A percentile compares a stretch with the other conserved stretches of the same genome.
Evolutionary conservation across 1,140 invertebrate species (phyloP).

Genomic region (Euwallacea similis): DNA sequence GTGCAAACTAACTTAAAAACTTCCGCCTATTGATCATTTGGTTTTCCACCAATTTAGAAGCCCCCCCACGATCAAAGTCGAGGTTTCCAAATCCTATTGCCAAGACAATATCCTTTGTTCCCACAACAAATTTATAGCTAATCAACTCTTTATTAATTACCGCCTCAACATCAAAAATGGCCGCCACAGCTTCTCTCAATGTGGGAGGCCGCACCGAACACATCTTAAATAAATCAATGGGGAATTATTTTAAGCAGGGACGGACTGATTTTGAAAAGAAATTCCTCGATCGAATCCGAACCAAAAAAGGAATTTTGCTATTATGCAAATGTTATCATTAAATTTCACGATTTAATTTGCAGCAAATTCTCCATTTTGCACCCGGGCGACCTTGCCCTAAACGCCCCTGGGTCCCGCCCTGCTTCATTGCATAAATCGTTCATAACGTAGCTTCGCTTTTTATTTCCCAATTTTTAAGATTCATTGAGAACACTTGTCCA

Average conservation of each 20-base stretch:
- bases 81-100: not conserved
- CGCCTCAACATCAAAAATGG: slow-evolving; percentile 35
- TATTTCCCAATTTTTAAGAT: slow-evolving; percentile 26
- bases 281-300: no score
- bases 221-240: slow-evolving; percentile 37
- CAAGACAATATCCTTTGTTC: slow-evolving; percentile 19
- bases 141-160: slow-evolving; percentile 38
- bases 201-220: slow-evolving; percentile 35
- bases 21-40: no score
- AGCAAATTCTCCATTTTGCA: no score
- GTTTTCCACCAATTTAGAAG: no score
- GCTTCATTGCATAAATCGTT: not conserved
- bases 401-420: not conserved
- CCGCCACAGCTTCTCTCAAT: slow-evolving; percentile 39
- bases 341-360: no score
- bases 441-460: not conserved
- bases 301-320: no score
- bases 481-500: slow-evolving; percentile 27
- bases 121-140: slow-evolving; percentile 33
- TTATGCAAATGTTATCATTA: no score
- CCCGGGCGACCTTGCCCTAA: no score
- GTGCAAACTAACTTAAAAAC: no score
- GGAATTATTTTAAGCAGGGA: slow-evolving; percentile 21
- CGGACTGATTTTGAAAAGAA: not conserved
- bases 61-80: not conserved